phyloP scores from a whole-genome alignment of 2,113 vertebrate genomes.

The Synchiropus splendidus region DNA sequence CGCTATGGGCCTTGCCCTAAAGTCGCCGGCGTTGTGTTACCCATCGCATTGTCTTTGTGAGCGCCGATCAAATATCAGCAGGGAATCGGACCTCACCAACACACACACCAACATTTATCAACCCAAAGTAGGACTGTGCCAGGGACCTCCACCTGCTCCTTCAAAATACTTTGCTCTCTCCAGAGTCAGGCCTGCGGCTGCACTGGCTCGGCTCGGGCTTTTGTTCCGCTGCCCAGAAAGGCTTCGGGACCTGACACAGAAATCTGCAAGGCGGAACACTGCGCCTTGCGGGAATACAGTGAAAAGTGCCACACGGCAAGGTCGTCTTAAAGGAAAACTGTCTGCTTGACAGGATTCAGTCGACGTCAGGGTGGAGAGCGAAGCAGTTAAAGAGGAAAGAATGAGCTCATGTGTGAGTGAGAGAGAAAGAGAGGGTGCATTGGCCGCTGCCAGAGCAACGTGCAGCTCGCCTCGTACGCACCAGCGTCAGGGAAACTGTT shows the following conservation, averaged over 20 bases:
- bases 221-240: constrained; percentile 36
- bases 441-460: constrained; percentile 5
- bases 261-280: constrained; percentile 18
- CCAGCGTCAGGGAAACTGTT: neutral
- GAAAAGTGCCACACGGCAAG: neutral
- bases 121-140: constrained; percentile 10
- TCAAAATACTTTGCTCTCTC: constrained; percentile 29
- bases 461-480: constrained; percentile 6
- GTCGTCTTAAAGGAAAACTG: neutral
- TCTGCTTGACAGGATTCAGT: neutral
- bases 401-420: constrained; percentile 35
- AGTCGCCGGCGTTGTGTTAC: constrained; percentile 25
- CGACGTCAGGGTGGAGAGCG: constrained; percentile 10
- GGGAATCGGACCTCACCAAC: constrained; percentile 14
- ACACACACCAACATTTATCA: constrained; percentile 1
- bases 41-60: constrained; percentile 25
- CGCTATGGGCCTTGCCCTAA: constrained; percentile 19
- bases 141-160: constrained; percentile 46
- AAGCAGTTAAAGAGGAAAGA: constrained; percentile 32
- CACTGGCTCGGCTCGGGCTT: constrained; percentile 22
- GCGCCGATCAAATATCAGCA: constrained; percentile 22
- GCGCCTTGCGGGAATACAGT: constrained; percentile 10
- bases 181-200: constrained; percentile 28
- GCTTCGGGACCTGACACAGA: constrained; percentile 16
- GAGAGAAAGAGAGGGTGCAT: constrained; percentile 8